Conservation (phyloP, 2,113 vertebrate genomes). For the Sebastes fasciatus region DNA sequence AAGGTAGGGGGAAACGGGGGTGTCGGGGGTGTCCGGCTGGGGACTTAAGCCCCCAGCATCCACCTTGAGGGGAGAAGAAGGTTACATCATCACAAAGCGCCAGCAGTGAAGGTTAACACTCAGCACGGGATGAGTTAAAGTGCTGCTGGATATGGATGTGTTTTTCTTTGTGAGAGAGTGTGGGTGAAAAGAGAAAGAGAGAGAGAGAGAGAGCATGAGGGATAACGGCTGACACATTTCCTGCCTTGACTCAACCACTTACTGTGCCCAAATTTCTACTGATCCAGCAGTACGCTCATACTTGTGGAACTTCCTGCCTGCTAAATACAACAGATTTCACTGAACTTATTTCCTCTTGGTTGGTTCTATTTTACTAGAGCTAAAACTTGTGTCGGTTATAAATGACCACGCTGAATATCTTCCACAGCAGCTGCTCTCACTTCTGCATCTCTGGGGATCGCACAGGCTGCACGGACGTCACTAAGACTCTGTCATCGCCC, state of each 20-base stretch:
- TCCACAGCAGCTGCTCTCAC: conserved; percentile 62
- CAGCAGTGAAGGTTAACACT: conserved; percentile 50
- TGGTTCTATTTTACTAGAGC: not conserved
- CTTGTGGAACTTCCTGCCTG: conserved; percentile 46
- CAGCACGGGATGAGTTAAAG: conserved; percentile 39
- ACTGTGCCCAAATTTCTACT: conserved; percentile 39
- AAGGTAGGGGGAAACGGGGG: conserved; percentile 78
- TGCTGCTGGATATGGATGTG: conserved; percentile 6
- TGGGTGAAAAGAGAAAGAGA: not conserved
- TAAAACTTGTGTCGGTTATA: conserved; percentile 1
- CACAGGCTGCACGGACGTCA: not conserved
- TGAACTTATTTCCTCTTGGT: conserved; percentile 6
- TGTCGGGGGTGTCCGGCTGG: conserved; percentile 79
- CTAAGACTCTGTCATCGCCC: not conserved
- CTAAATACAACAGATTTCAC: conserved; percentile 13
- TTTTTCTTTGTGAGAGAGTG: not conserved
- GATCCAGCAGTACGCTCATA: conserved; percentile 50
- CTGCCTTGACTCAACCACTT: conserved; percentile 34
- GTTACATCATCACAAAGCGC: conserved; percentile 74
- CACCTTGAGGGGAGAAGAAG: conserved; percentile 83
- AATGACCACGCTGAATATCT: conserved; percentile 12
- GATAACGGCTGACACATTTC: conserved; percentile 55
- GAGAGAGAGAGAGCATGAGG: not conserved
- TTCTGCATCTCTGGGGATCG: conserved; percentile 65
- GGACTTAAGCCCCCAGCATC: conserved; percentile 80